Conservation (phyloP, 2,797 vertebrate genomes). For the Anas bernieri region DNA sequence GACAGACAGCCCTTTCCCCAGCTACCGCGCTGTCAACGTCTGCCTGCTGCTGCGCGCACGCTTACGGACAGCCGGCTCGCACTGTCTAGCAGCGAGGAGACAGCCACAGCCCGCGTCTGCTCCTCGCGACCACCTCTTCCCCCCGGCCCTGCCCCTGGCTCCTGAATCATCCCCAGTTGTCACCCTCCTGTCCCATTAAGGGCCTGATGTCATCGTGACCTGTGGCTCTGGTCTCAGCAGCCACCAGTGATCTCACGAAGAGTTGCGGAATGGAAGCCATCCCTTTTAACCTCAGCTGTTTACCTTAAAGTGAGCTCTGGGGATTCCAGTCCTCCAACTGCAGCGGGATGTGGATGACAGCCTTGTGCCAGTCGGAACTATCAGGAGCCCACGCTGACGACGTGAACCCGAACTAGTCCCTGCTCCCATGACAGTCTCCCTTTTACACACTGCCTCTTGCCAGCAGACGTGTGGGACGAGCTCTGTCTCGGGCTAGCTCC, state of each 20-base stretch:
- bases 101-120: neutral
- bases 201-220: slow-evolving; percentile 52
- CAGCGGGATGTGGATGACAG: neutral
- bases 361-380: fast-evolving
- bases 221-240: neutral
- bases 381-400: neutral
- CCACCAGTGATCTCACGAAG: neutral
- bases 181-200: neutral
- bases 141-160: neutral
- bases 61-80: fast-evolving
- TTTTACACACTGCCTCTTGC: neutral
- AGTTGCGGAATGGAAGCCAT: neutral
- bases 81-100: neutral
- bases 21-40: neutral
- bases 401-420: neutral
- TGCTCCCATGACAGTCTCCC: neutral
- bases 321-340: neutral
- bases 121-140: neutral
- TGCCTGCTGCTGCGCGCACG: neutral
- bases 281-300: neutral
- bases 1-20: neutral
- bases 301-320: neutral
- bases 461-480: neutral
- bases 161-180: slow-evolving; percentile 10
- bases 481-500: neutral